Evolutionary conservation across 2,888 invertebrate genomes (phyloP), one percentile per base, ranked within the genome.

Genomic region (Parnassius apollo): DNA sequence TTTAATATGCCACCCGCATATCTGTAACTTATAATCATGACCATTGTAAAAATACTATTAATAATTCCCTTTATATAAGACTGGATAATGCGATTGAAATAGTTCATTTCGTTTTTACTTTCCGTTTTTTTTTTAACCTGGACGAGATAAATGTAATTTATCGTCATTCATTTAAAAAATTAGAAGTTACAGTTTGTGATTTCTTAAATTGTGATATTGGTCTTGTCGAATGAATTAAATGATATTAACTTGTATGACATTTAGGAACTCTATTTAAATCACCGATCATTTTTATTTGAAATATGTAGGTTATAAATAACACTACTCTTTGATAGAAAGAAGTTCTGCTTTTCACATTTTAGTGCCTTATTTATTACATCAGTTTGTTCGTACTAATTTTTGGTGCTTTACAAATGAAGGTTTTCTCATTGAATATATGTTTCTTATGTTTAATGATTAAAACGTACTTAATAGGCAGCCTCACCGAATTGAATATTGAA

Each of bases 161-260:
- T 57, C 35, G 3, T 59, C 46, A 57, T 52, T 59, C 46, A 57
- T 52, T 52, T 10, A 57, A 53, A 52, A 25, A 13, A 46, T 44
- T n/a, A 52, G 12, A 57, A 46, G 35, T 57, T 46, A 45, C 56
- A 42, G 61, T 57, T 35, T 61, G 57, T 61, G 57, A 61, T 61
- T 61, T 57, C 46, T 51, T 61, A 57, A 51, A 61, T 57, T 62
- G 62, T 62, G 58, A 62, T 62, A 62, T 62, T 62, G 54, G 58
- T 62, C 62, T 62, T 58, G 58, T 62, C 54, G 42, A 35, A 54
- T 62, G 62, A 58, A 44, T 50, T 54, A 44, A 58, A 54, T 51
- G 61, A 61, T 61, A 61, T 57, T 61, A 61, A 61, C 46, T 42
- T 18, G 25, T 57, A 57, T 61, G 52, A 61, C 61, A 57, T 57